Evolutionary conservation across 2,113 vertebrate genomes (phyloP).

Genomic region (Todiramphus saurophagus): DNA sequence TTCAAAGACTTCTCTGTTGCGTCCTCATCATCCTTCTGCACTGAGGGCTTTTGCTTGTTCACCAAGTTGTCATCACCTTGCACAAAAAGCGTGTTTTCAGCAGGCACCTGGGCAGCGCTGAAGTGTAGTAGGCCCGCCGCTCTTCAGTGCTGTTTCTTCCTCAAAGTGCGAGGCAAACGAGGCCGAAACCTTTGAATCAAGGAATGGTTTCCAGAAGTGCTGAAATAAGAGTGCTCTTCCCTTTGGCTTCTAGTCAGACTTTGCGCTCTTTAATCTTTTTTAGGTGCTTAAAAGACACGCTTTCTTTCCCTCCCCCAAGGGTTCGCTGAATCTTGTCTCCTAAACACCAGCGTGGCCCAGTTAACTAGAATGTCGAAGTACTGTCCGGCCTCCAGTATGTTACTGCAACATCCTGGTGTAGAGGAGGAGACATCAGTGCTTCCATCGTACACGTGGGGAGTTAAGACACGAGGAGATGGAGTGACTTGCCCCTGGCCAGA

Average conservation of each 20-base stretch:
- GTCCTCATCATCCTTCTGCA: not conserved
- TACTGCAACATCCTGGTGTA: not conserved
- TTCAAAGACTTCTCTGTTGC: not conserved
- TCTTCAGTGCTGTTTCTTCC: not conserved
- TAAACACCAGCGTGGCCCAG: too few species aligned
- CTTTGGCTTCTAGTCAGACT: not conserved
- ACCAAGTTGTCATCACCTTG: not conserved
- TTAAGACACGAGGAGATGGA: not conserved
- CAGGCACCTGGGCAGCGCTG: not conserved
- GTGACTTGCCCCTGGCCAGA: not conserved
- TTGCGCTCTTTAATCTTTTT: constrained; percentile 9
- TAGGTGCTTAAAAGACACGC: not conserved
- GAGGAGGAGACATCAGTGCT: not conserved
- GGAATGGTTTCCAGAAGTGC: not conserved
- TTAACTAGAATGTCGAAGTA: not conserved
- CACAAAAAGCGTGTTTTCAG: not conserved
- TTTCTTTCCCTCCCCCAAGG: not conserved
- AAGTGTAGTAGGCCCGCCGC: not conserved
- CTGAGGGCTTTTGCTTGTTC: not conserved
- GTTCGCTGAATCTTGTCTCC: not conserved
- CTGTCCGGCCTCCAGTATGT: not conserved
- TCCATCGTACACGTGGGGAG: not conserved
- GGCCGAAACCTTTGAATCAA: constrained; percentile 7
- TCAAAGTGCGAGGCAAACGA: not conserved
- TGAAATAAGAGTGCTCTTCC: not conserved